Evolutionary conservation across 2,797 vertebrate species (phyloP), one percentile per base, ranked within the genome.

Genomic region (Hypotaenidia philippensis): DNA sequence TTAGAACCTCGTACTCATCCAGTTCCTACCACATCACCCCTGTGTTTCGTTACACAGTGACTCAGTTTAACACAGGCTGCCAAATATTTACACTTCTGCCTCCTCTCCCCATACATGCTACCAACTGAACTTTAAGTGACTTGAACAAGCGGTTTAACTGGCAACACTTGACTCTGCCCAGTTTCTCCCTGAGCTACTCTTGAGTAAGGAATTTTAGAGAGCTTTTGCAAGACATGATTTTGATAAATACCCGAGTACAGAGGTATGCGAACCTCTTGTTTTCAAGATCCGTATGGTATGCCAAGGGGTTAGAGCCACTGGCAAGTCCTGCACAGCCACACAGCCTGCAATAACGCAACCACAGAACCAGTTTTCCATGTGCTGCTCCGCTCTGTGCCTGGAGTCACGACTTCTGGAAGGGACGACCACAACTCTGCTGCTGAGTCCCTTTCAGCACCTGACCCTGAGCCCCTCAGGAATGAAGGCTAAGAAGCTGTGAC

Each of bases 341-440:
- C 50, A 40, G 25, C 41, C 70, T 38, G 25, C 34, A 55, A 21
- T 1, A 38, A 32, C 32, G 5, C 5, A 14, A 61, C 26, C 45
- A 61, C 65, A 86, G 60, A 69, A 64, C 19, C 47, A 18, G 15
- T 32, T 82, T 55, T 76, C 59, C 20, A 6, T 6, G 8, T 0
- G 7, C 13, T 66, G 26, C 41, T 69, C 20, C 68, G 23, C 17
- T 4, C 3, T 2, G 4, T 6, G 22, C 68, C 36, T 26, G 53
- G 50, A 78, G 41, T 29, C 53, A 32, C 34, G 1, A 1, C 0
- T 4, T 14, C 44, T 47, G 50, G 44, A 74, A 85, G 21, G 12
- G 2, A 36, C 59, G 47, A 44, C 6, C 22, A 61, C 0, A 0
- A 12, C 31, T 76, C 57, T 52, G 11, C 52, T 21, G 15, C 5